phyloP scores from a whole-genome alignment of 2,113 vertebrate genomes.

The Marmota flaviventris region DNA sequence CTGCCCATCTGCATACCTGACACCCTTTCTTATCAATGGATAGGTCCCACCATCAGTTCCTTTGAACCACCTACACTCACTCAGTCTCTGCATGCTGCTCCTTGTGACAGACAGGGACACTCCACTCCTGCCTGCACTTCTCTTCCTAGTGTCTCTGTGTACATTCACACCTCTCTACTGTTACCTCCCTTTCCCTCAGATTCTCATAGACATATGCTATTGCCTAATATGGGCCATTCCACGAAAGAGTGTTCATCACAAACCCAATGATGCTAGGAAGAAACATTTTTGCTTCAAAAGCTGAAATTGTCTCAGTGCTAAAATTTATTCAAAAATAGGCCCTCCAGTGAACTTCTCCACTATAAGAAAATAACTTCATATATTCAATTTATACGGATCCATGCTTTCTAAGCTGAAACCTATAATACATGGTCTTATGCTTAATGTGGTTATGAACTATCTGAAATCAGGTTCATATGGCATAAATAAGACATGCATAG shows the following conservation, averaged over 20 bases:
- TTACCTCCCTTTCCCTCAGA: not conserved
- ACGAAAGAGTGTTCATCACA: not conserved
- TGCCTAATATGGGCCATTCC: not conserved
- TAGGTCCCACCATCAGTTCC: not conserved
- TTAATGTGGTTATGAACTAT: conserved; percentile 16
- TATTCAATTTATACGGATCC: not conserved
- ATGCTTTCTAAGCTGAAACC: conserved; percentile 20
- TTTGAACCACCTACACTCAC: not conserved
- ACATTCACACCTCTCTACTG: not conserved
- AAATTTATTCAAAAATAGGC: not conserved
- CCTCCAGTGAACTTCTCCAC: not conserved
- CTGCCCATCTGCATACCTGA: not conserved
- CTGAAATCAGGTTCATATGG: not conserved
- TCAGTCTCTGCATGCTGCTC: not conserved
- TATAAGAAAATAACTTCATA: not conserved
- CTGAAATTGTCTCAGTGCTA: not conserved
- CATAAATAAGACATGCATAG: conserved; percentile 10
- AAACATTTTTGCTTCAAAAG: conserved; percentile 49
- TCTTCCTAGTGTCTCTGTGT: not conserved
- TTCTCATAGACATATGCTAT: not conserved
- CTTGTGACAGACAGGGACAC: not conserved
- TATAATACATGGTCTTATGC: not conserved
- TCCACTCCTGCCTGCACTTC: not conserved
- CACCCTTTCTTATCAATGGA: not conserved
- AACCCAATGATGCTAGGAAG: not conserved